Conservation (phyloP, 92 coral and sea anemone species). For the Umimayanthus kanabou region DNA sequence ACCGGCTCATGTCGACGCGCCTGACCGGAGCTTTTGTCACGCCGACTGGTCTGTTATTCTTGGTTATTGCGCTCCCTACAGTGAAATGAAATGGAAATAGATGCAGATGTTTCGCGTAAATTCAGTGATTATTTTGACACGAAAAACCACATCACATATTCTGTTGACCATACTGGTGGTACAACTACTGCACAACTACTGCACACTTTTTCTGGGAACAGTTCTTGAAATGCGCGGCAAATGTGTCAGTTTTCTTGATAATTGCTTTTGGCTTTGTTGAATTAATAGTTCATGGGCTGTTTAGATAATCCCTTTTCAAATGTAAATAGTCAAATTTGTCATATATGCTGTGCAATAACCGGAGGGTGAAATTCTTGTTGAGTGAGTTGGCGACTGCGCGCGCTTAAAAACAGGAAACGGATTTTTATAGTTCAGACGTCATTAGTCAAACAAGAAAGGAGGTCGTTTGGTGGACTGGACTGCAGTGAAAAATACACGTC, state of each 20-base stretch:
- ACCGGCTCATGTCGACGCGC: not conserved
- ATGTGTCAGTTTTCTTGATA: slow-evolving; percentile 20
- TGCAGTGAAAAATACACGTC: not conserved
- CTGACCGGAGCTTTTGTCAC: slow-evolving; percentile 2
- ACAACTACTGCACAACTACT: no score
- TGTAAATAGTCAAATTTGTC: slow-evolving; percentile 18
- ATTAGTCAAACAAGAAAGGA: not conserved
- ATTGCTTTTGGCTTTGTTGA: slow-evolving; percentile 26
- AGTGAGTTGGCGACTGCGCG: not conserved
- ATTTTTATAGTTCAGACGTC: slow-evolving; percentile 16
- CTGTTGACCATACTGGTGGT: no score
- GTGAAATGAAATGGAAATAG: not conserved
- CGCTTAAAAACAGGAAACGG: slow-evolving; percentile 28
- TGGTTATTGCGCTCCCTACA: not conserved
- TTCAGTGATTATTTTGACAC: not conserved
- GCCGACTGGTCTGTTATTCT: not conserved
- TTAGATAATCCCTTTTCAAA: slow-evolving; percentile 24
- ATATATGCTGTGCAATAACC: not conserved
- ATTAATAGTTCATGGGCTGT: not conserved
- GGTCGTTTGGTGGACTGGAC: not conserved
- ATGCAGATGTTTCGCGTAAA: not conserved
- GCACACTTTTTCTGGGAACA: not conserved
- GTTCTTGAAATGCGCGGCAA: slow-evolving; percentile 7
- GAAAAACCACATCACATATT: not conserved
- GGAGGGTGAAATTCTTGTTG: slow-evolving; percentile 3